Conservation (phyloP, 2,113 vertebrate species). For the Lutjanus erythropterus region DNA sequence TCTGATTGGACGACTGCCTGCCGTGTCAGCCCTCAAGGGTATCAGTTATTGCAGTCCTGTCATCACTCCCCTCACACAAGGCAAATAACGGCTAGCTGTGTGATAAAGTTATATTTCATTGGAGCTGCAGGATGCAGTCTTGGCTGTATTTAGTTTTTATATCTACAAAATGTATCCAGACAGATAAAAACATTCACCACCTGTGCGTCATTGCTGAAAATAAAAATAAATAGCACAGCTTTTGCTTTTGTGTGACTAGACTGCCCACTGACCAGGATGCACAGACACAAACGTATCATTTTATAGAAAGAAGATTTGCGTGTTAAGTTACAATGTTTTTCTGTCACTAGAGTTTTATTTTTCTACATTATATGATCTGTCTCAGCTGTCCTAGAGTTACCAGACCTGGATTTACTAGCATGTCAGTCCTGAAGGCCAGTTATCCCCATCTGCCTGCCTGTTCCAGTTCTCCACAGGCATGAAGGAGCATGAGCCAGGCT, state of each 20-base stretch:
- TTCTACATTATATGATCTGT: constrained; percentile 1
- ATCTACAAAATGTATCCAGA: not conserved
- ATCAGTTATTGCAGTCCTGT: constrained; percentile 34
- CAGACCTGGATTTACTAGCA: constrained; percentile 48
- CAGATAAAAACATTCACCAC: not conserved
- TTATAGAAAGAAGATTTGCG: not conserved
- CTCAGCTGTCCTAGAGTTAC: constrained; percentile 39
- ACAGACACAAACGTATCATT: not conserved
- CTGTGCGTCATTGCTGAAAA: not conserved
- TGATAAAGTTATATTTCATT: not conserved
- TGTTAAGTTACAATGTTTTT: not conserved
- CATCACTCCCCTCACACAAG: constrained; percentile 14
- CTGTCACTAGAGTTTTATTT: not conserved
- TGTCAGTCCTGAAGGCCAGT: constrained; percentile 31
- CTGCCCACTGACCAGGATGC: not conserved
- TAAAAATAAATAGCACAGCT: not conserved
- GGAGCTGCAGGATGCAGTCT: not conserved
- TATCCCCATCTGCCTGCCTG: constrained; percentile 2
- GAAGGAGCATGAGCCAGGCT: constrained; percentile 61
- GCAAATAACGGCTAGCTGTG: not conserved
- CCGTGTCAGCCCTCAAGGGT: not conserved
- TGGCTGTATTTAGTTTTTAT: not conserved
- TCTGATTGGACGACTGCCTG: not conserved
- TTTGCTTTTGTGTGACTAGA: not conserved
- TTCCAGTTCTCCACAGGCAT: constrained; percentile 55